Percentiles rank a stretch among this genome's conserved stretches.
Conservation (phyloP, 1,140 invertebrate species). For the Sitophilus oryzae region DNA sequence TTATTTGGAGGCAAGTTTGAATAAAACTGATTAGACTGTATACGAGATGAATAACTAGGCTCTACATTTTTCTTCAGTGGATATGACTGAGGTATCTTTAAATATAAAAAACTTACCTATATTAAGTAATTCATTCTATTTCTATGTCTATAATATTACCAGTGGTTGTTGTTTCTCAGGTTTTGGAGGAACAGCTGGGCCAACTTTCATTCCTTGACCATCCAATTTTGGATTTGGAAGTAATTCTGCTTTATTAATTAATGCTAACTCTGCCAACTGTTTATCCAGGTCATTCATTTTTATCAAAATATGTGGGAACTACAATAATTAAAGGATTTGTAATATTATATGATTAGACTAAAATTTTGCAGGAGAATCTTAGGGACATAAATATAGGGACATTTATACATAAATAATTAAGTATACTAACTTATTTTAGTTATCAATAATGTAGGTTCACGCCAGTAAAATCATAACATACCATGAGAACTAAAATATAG, state of each 20-base stretch:
- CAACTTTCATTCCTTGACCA: slow-evolving; percentile 56
- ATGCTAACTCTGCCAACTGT: slow-evolving; percentile 51
- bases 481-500: too few relatives aligned
- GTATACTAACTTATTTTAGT: too few relatives aligned
- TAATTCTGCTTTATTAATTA: slow-evolving; percentile 51
- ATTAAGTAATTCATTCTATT: slow-evolving; percentile 35
- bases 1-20: slow-evolving; percentile 28
- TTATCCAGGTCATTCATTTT: slow-evolving; percentile 53
- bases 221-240: slow-evolving; percentile 48
- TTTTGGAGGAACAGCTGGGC: slow-evolving; percentile 72
- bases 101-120: background rate
- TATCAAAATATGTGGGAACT: background rate
- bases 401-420: too few relatives aligned
- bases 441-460: too few relatives aligned
- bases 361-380: too few relatives aligned
- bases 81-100: slow-evolving; percentile 41
- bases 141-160: slow-evolving; percentile 43
- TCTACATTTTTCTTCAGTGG: slow-evolving; percentile 42
- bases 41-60: slow-evolving; percentile 45
- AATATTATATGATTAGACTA: too few relatives aligned
- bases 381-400: too few relatives aligned
- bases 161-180: slow-evolving; percentile 67
- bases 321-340: background rate
- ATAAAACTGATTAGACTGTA: slow-evolving; percentile 38
- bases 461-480: too few relatives aligned